Evolutionary conservation across 2,113 vertebrate genomes (phyloP).

Genomic region (Cephalophus harveyi): DNA sequence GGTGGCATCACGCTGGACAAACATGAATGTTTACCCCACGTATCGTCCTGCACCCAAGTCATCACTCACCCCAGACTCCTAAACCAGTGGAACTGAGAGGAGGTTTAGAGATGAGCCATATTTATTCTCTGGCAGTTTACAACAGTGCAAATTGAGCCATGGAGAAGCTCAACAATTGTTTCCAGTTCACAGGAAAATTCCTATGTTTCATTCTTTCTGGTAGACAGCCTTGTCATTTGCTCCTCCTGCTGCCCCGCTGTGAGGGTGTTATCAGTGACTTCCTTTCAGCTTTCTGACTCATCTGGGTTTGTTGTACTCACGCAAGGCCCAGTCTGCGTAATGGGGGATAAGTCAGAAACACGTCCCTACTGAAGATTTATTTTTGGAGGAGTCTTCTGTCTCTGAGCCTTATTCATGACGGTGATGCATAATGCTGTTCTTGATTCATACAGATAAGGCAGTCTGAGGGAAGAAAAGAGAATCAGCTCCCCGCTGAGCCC

Average conservation of each 20-base stretch:
- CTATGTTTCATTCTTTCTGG: not conserved
- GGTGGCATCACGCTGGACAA: not conserved
- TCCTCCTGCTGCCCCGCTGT: rapidly evolving
- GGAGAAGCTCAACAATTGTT: not conserved
- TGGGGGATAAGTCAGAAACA: not conserved
- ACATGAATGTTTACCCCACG: not conserved
- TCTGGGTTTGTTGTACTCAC: no score
- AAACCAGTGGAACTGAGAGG: rapidly evolving
- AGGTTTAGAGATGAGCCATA: not conserved
- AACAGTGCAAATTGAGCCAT: rapidly evolving
- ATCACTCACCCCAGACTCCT: not conserved
- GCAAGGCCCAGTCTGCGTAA: not conserved
- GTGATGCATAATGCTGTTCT: not conserved
- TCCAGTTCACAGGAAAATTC: not conserved
- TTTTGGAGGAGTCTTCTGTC: not conserved
- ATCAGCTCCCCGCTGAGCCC: not conserved
- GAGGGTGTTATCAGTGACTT: not conserved
- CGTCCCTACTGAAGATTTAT: no score
- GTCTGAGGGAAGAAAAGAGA: not conserved
- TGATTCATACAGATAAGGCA: not conserved
- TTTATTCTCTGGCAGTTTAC: no score
- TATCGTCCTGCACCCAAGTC: not conserved
- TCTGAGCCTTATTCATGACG: not conserved
- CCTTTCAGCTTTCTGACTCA: not conserved
- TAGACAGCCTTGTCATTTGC: not conserved